Percentiles rank a stretch among this genome's conserved stretches.
Evolutionary conservation across 2,888 invertebrate species (phyloP).

Genomic region (Sepioteuthis lessoniana): DNA sequence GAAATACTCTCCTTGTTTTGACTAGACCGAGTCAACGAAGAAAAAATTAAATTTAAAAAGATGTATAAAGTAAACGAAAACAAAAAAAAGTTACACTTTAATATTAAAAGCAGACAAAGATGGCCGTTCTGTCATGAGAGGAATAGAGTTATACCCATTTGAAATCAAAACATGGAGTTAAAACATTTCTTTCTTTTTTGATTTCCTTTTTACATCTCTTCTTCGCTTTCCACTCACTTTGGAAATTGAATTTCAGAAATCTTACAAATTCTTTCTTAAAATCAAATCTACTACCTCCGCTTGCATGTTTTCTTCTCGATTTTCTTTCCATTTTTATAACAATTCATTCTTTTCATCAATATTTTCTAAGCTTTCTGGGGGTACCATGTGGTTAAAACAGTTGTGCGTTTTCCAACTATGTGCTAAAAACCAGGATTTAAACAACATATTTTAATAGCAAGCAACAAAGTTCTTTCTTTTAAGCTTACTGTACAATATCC

Average conservation of each 20-base stretch:
- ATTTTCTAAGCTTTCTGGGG: background rate
- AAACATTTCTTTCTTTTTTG: background rate
- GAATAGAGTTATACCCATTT: background rate
- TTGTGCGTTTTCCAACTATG: too few relatives aligned
- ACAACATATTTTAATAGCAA: too few relatives aligned
- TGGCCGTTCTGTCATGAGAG: background rate
- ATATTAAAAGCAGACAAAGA: slow-evolving; percentile 10
- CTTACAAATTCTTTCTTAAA: background rate
- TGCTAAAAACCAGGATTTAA: too few relatives aligned
- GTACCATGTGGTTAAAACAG: too few relatives aligned
- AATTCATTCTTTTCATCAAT: background rate
- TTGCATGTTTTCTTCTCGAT: background rate
- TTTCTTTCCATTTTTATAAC: background rate
- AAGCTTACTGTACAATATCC: too few relatives aligned
- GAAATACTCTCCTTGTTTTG: background rate
- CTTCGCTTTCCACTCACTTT: background rate
- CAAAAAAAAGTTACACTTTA: background rate
- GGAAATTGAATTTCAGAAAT: background rate
- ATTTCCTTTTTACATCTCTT: background rate
- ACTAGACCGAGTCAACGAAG: background rate
- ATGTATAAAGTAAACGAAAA: background rate
- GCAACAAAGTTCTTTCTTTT: too few relatives aligned
- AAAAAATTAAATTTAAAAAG: background rate
- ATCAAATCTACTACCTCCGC: background rate
- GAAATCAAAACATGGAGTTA: background rate